Percentiles rank a stretch among this genome's conserved stretches.
These are phyloP conservation scores for Gopherus evgoodei DNA, from an alignment of 2,113 vertebrate genomes.

Conservation along the genomic window DNA sequence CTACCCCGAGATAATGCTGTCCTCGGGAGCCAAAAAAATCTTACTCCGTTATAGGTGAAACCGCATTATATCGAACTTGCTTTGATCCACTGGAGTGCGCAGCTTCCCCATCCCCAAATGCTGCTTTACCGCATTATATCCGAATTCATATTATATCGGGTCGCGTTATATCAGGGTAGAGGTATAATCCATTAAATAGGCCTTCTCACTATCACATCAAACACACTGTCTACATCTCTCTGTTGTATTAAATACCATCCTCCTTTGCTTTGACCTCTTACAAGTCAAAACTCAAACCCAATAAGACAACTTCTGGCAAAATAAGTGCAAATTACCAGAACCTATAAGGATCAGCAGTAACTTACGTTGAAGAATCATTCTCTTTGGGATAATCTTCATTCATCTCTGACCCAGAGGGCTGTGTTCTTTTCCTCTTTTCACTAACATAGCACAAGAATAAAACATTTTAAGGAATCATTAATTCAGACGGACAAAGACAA, in stretches of 20 bases:
- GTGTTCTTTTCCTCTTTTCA: conserved; percentile 93
- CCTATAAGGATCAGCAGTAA: conserved; percentile 18
- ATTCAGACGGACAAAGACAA: neutral
- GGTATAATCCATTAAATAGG: neutral
- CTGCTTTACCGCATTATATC: no score
- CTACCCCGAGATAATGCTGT: no score
- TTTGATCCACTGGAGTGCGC: no score
- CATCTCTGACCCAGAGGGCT: conserved; percentile 87
- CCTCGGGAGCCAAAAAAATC: no score
- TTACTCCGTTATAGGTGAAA: no score
- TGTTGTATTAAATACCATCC: neutral
- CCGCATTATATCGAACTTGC: no score
- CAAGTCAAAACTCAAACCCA: neutral
- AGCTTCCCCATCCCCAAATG: no score
- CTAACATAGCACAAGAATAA: conserved; percentile 72
- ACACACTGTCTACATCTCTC: accelerated
- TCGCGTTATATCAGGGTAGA: no score
- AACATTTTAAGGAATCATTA: conserved; percentile 28
- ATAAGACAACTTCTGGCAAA: neutral
- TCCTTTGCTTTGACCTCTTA: neutral
- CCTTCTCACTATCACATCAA: neutral
- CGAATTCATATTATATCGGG: no score
- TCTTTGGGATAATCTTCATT: conserved; percentile 98
- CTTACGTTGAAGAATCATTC: conserved; percentile 97
- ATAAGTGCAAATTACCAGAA: neutral